These are phyloP conservation scores for Phyllostomus discolor DNA, from an alignment of 2,113 vertebrate genomes.

Conservation along the genomic window DNA sequence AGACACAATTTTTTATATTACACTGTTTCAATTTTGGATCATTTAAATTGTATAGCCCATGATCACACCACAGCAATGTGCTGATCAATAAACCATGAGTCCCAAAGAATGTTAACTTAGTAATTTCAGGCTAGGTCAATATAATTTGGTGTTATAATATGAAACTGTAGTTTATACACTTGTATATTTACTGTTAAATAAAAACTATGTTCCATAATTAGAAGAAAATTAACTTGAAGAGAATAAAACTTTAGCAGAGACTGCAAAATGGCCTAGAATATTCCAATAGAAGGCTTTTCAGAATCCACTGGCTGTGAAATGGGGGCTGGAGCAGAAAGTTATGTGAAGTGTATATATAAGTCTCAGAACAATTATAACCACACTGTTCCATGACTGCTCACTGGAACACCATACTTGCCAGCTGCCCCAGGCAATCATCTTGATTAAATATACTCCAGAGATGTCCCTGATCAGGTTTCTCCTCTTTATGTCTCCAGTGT, in stretches of 20 bases:
- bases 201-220: background rate
- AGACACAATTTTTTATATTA: background rate
- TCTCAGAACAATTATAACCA: conserved; percentile 1
- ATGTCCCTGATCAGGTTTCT: conserved; percentile 21
- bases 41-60: background rate
- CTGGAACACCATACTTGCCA: background rate
- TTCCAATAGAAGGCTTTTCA: background rate
- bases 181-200: background rate
- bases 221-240: background rate
- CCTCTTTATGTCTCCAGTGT: conserved; percentile 12
- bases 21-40: background rate
- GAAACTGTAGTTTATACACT: background rate
- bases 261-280: background rate
- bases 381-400: conserved; percentile 7
- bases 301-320: background rate
- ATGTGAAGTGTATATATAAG: background rate
- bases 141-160: background rate
- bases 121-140: background rate
- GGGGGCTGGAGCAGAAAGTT: background rate
- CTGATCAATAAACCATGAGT: background rate
- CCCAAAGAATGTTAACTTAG: background rate
- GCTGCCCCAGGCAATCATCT: conserved; percentile 13
- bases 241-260: background rate
- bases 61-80: background rate
- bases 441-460: conserved; percentile 45